Evolutionary conservation across 2,797 vertebrate species (phyloP), one percentile per base, ranked within the genome.

Genomic region (Taenioides sp.): DNA sequence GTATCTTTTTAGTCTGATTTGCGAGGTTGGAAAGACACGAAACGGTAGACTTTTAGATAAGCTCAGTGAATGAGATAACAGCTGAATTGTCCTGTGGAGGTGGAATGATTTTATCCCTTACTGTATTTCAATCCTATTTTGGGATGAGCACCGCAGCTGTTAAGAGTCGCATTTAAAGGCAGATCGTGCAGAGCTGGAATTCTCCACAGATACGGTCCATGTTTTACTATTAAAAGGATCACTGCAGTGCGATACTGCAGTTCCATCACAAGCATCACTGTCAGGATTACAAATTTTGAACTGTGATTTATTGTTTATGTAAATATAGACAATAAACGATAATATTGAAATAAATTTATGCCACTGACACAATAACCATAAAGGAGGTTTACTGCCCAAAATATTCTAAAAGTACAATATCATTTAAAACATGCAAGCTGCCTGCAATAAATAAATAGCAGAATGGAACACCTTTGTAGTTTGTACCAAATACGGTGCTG

Each of bases 1-100:
- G 16, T 67, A 64, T 76, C 64, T 76, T 60, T 9, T 22, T 63
- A 37, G 69, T 84, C 72, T 70, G 78, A 83, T 81, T n/a, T 83
- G 77, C n/a, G 27, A 69, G 47, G 52, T 28, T 54, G 22, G 72
- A 70, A 72, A 55, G 70, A 55, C 47, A 22, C 34, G 65, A 43
- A 66, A 70, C 55, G 71, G 59, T 65, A 28, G 10, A 25, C 47
- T 65, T 37, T 43, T 52, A 66, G 79, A 84, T 82, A 52, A 79
- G 69, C 58, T 25, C 34, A 1, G 71, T 77, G 73, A 52, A 64
- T 20, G 49, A 76, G 82, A 76, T 76, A 80, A 71, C 60, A 4
- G 72, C 72, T 78, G 75, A 78, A 78, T 55, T 10, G 40, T 64
- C 58, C 34, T 43, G 70, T 69, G 74, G 65, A 63, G 75, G 76